Base-by-base conservation (phyloP, 2,797 vertebrate species). In the Muscicapa comitata region DNA sequence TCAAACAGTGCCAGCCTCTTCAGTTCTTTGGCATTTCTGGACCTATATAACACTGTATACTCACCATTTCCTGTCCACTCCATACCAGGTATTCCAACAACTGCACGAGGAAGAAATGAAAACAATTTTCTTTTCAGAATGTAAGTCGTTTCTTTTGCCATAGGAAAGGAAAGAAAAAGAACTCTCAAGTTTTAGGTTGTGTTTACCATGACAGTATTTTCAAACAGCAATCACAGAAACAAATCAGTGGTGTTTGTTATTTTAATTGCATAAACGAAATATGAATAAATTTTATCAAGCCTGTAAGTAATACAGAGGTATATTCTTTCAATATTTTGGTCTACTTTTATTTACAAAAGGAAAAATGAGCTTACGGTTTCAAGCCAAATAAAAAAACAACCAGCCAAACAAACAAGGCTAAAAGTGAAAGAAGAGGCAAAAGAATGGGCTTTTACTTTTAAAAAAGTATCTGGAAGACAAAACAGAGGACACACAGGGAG, bases 201-300 rank as follows among this genome's bases (percentile, higher is more conserved):
- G 17, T 58, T 93, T 53, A 71, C 7, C 13, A n/a, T 6, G 12
- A 55, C 20, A n/a, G 35, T 51, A 73, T 48, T 85, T 86, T 84
- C 47, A 83, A 80, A 47, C 10, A 71, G 20, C n/a, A 94, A 26
- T 11, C 45, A 37, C 13, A 57, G 61, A 89, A 92, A 86, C 10
- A 77, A 70, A 59, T 1, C 20, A 70, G 17, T n/a, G 43, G 17
- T 6, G 11, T 79, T 85, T 83, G 70, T 80, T 33, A 57, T 43
- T 92, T 95, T 94, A 95, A 91, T 88, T 77, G 16, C 74, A 81
- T 76, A 95, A 97, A 94, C 43, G 11, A 31, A 82, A 38, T 58
- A 74, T 9, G 17, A 89, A 79, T 53, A 45, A 51, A 66, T n/a
- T 72, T 77, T 67, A 45, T 50, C 66, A 80, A 76, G 25, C 45